phyloP scores from a whole-genome alignment of 2,888 invertebrate genomes.

The Adineta ricciae region DNA sequence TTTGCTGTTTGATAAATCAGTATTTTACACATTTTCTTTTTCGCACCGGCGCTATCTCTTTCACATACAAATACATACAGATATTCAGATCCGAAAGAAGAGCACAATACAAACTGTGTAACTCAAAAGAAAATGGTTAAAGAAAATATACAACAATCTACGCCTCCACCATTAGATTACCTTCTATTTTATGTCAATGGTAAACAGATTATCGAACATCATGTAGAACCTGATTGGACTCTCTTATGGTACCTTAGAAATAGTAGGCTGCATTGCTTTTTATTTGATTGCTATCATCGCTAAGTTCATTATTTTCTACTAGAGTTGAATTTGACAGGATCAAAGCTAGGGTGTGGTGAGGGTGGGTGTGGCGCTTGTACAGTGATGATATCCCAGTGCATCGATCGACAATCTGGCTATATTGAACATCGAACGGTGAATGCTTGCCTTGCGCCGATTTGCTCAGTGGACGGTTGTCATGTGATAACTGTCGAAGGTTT shows the following conservation, averaged over 20 bases:
- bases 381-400: conserved; percentile 19
- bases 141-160: background rate
- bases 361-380: conserved; percentile 33
- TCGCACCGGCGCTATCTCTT: background rate
- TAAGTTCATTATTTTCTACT: too few species aligned
- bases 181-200: background rate
- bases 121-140: background rate
- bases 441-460: conserved; percentile 44
- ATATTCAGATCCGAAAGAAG: too few species aligned
- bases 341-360: conserved; percentile 29
- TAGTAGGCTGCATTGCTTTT: background rate
- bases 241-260: conserved; percentile 69
- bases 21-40: background rate
- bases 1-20: background rate
- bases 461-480: conserved; percentile 43
- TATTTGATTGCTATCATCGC: background rate
- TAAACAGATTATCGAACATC: conserved; percentile 60
- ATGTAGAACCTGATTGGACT: conserved; percentile 73
- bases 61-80: background rate
- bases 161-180: background rate
- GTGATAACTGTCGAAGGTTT: conserved; percentile 48
- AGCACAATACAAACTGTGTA: background rate
- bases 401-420: background rate
- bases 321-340: background rate
- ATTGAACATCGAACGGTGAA: conserved; percentile 41